These are phyloP conservation scores for Bolinopsis microptera DNA, from an alignment of 37 sponge, comb jelly and placozoan species.

Conservation along the genomic window DNA sequence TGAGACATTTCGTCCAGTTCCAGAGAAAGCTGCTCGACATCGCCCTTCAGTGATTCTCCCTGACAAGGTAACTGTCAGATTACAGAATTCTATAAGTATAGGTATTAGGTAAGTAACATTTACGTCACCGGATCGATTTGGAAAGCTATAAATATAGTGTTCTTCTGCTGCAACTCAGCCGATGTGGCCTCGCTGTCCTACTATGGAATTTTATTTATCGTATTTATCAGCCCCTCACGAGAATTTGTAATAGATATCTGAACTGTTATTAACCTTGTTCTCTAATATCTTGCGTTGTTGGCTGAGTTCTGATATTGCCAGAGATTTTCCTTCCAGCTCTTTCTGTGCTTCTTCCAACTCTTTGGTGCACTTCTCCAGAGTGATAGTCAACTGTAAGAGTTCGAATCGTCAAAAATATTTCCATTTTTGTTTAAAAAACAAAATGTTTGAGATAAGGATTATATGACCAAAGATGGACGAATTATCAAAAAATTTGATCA, in stretches of 20 bases:
- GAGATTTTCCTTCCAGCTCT: slow-evolving; percentile 47
- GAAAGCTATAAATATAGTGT: too few relatives aligned
- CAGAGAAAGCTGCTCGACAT: slow-evolving; percentile 21
- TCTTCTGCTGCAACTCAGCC: too few relatives aligned
- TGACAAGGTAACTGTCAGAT: neutral
- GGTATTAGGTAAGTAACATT: too few relatives aligned
- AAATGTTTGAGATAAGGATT: neutral
- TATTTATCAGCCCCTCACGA: too few relatives aligned
- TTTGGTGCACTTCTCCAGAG: slow-evolving; percentile 57
- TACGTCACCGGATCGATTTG: too few relatives aligned
- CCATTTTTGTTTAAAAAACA: too few relatives aligned
- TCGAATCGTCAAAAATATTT: neutral
- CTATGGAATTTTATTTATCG: too few relatives aligned
- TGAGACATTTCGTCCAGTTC: neutral
- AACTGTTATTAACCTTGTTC: too few relatives aligned
- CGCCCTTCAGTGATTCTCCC: slow-evolving; percentile 31
- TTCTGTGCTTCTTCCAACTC: slow-evolving; percentile 27
- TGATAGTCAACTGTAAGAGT: slow-evolving; percentile 1
- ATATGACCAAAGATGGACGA: too few relatives aligned
- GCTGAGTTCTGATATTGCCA: slow-evolving; percentile 39
- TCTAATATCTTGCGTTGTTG: slow-evolving; percentile 30
- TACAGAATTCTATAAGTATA: neutral
- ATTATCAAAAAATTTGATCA: neutral
- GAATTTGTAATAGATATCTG: too few relatives aligned
- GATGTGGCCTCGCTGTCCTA: too few relatives aligned